Evolutionary conservation across 2,888 invertebrate species (phyloP), one percentile per base, ranked within the genome.

Genomic region (Bimastos eiseni): DNA sequence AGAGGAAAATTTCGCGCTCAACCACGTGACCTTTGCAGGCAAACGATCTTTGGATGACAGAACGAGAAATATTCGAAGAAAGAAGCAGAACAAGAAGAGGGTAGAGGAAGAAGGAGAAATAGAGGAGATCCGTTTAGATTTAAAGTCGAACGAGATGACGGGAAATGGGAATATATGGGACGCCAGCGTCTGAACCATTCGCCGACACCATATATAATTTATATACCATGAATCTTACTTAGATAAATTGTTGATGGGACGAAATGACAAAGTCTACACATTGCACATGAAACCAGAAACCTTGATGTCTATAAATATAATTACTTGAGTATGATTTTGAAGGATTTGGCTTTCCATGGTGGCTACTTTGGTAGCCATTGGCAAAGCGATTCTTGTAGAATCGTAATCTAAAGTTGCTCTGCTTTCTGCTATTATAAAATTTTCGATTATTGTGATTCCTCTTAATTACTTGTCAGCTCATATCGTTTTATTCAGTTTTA

Each of bases 11-110:
- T 70, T 70, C 70, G 70, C 70, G 70, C 70, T 70, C 70, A 70
- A 70, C 70, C 70, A 70, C 70, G 70, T 70, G 70, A 70, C 70
- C 70, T 70, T n/a, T 70, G 70, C 70, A n/a, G 70, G 30, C 70
- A 70, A 70, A 70, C 70, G 70, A 70, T 70, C 70, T 13, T n/a
- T n/a, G 70, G 70, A 70, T 70, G 70, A 70, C 70, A 70, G 70
- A 70, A n/a, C 70, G 70, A 70, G 70, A 70, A 70, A 70, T 70
- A 30, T 70, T n/a, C 70, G 70, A n/a, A 30, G 70, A 70, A 70
- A 30, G 70, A 70, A 70, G 70, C 70, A 70, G 70, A 70, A 70
- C 70, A 70, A 70, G 70, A n/a, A 70, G 70, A 70, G 0, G 30
- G 13, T 0, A 17, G 17, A n/a, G 8, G 70, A 70, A 70, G 30